Percentiles rank a stretch among this genome's conserved stretches.
Conservation (phyloP, 2,888 invertebrate species). For the Malthinus flaveolus region DNA sequence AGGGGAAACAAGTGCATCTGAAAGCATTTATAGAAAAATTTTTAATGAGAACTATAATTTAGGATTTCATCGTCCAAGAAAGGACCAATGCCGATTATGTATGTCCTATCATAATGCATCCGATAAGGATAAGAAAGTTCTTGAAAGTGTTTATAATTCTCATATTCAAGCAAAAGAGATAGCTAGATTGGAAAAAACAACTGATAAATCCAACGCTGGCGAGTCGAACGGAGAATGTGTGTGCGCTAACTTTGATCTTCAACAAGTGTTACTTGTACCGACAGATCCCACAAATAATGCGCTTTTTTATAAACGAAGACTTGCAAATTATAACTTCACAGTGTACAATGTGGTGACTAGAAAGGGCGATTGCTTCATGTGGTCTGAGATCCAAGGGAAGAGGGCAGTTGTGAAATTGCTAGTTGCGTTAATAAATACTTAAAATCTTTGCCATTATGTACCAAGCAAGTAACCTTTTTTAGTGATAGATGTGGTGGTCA, state of each 20-base stretch:
- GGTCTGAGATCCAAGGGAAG: conserved; percentile 33
- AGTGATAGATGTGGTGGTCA: conserved; percentile 41
- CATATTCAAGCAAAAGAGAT: too few species aligned
- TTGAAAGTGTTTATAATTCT: too few species aligned
- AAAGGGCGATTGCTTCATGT: conserved; percentile 35
- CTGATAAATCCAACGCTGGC: background rate
- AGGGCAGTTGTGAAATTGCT: conserved; percentile 36
- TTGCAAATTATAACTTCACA: conserved; percentile 30
- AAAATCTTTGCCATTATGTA: conserved; percentile 29
- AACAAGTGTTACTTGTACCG: conserved; percentile 30
- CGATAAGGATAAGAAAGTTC: too few species aligned
- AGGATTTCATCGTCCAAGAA: conserved; percentile 25
- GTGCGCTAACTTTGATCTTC: conserved; percentile 33
- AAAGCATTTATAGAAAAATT: conserved; percentile 16
- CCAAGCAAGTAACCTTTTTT: conserved; percentile 32
- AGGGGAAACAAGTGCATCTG: too few species aligned
- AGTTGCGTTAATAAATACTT: conserved; percentile 29
- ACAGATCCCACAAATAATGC: conserved; percentile 30
- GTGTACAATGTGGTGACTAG: conserved; percentile 30
- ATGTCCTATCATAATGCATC: background rate
- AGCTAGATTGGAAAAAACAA: too few species aligned
- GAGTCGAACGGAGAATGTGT: background rate
- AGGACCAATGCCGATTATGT: conserved; percentile 25
- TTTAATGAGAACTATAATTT: conserved; percentile 23
- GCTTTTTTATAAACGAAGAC: conserved; percentile 31